Conservation (phyloP, 2,113 vertebrate species). For the Pyxicephalus adspersus region DNA sequence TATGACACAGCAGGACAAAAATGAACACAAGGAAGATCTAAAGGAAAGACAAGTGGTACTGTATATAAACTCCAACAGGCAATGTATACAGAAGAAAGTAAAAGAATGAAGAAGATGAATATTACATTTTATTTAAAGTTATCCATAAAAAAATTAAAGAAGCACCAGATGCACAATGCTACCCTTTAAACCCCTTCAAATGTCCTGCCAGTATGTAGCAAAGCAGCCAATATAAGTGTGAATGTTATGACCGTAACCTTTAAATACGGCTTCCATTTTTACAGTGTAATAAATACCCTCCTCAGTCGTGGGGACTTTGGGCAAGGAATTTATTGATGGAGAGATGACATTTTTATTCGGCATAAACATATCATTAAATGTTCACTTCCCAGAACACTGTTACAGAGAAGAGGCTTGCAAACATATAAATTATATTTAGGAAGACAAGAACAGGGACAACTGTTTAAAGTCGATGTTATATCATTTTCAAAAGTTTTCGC, state of each 20-base stretch:
- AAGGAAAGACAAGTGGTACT: too few species aligned
- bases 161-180: too few species aligned
- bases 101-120: too few species aligned
- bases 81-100: too few species aligned
- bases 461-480: slow-evolving; percentile 36
- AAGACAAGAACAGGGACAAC: slow-evolving; percentile 1
- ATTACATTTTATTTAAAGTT: too few species aligned
- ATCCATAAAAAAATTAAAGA: too few species aligned
- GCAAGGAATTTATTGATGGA: slow-evolving; percentile 22
- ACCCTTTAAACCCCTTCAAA: too few species aligned
- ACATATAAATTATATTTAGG: slow-evolving; percentile 35
- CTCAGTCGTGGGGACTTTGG: background rate
- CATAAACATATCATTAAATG: slow-evolving; percentile 35
- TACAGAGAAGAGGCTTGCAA: background rate
- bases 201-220: too few species aligned
- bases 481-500: background rate
- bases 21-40: too few species aligned
- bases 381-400: slow-evolving; percentile 20
- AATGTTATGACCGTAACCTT: background rate
- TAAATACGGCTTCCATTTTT: background rate
- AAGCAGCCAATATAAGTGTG: background rate
- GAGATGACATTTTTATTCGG: slow-evolving; percentile 5
- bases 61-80: too few species aligned
- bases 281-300: background rate
- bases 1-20: too few species aligned